Evolutionary conservation across 2,888 invertebrate genomes (phyloP).

Genomic region (Aleiodes leptofemur): DNA sequence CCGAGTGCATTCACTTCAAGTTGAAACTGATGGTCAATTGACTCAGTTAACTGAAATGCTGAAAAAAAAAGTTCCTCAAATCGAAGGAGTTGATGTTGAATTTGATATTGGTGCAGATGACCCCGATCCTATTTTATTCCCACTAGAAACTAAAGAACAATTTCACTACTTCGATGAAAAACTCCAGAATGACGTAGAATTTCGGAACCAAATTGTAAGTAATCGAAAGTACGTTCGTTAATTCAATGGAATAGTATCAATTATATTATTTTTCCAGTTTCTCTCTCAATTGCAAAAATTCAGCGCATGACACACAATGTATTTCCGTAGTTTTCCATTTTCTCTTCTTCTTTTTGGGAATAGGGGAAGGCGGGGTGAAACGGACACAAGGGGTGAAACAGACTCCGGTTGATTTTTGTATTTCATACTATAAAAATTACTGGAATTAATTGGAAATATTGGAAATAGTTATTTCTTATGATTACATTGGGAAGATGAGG

Average conservation of each 20-base stretch:
- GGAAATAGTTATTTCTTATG: no score
- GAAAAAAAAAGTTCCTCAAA: background rate
- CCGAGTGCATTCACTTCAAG: background rate
- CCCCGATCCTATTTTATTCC: background rate
- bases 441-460: no score
- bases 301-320: no score
- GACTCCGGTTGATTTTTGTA: no score
- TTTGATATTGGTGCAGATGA: background rate
- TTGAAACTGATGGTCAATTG: background rate
- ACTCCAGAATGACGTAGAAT: background rate
- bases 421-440: no score
- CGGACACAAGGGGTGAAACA: no score
- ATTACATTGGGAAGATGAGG: no score
- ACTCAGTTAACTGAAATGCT: background rate
- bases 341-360: no score
- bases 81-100: background rate
- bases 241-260: background rate
- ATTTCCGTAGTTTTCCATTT: no score
- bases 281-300: no score
- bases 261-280: background rate
- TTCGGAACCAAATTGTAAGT: background rate
- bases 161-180: background rate
- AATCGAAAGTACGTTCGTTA: background rate
- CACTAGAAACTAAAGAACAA: background rate
- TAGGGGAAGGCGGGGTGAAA: no score